These are phyloP conservation scores for Aphelocoma californica DNA, from an alignment of 2,797 vertebrate species.

Conservation along the genomic window DNA sequence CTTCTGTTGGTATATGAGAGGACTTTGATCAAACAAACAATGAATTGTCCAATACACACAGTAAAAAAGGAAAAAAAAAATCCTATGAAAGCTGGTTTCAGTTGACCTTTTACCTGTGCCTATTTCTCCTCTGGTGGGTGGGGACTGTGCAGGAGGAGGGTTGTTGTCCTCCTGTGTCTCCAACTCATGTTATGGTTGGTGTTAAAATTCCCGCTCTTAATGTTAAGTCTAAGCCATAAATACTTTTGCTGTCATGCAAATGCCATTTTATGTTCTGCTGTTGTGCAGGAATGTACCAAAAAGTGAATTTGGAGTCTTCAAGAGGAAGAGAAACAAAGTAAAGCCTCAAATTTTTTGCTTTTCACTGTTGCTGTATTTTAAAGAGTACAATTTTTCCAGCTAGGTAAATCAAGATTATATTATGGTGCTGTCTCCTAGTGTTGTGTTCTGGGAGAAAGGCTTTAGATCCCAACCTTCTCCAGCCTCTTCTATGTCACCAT, in stretches of 20 bases:
- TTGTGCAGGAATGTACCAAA: background rate
- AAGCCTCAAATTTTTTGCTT: background rate
- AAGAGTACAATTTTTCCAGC: background rate
- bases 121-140: background rate
- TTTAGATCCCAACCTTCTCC: background rate
- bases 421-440: background rate
- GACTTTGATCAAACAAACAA: slow-evolving; percentile 50
- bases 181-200: background rate
- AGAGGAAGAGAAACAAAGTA: background rate
- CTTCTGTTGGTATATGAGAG: background rate
- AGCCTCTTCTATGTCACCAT: accelerated
- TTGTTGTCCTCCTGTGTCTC: background rate
- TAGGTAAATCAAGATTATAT: background rate
- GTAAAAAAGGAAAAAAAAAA: background rate
- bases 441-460: background rate
- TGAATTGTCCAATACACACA: background rate
- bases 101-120: background rate
- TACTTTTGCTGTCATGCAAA: background rate
- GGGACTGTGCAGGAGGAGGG: background rate
- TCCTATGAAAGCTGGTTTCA: background rate
- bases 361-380: background rate
- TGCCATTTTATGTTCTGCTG: background rate
- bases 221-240: background rate
- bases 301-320: background rate
- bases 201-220: background rate